These are phyloP conservation scores for Piliocolobus tephrosceles DNA, from an alignment of 2,113 vertebrate species.

Conservation along the genomic window DNA sequence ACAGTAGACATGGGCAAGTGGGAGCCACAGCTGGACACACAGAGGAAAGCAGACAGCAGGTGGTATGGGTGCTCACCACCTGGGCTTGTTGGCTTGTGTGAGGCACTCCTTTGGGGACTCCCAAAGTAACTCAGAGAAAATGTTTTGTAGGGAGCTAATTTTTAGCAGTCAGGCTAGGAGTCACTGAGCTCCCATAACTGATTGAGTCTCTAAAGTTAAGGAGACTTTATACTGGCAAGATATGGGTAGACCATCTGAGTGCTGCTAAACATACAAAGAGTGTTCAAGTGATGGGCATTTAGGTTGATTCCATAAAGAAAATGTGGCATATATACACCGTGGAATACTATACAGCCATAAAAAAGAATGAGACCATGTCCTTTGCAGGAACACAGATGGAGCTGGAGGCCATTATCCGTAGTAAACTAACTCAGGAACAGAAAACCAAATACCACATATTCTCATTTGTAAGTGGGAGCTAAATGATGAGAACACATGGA, in stretches of 20 bases:
- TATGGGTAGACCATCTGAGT: background rate
- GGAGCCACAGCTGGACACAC: background rate
- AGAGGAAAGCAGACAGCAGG: background rate
- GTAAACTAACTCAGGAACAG: too few relatives aligned
- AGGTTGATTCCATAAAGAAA: too few relatives aligned
- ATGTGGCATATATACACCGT: too few relatives aligned
- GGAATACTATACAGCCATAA: too few relatives aligned
- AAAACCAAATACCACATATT: too few relatives aligned
- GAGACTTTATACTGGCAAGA: background rate
- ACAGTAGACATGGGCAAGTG: background rate
- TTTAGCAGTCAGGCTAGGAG: background rate
- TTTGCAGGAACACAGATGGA: too few relatives aligned
- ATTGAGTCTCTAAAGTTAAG: background rate
- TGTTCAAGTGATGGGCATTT: too few relatives aligned
- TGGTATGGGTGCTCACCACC: accelerated
- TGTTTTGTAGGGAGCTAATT: background rate
- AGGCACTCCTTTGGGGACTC: background rate
- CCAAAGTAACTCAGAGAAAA: background rate
- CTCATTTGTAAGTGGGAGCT: too few relatives aligned
- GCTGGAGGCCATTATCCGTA: too few relatives aligned
- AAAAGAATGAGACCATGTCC: too few relatives aligned
- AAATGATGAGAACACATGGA: too few relatives aligned
- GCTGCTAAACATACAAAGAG: background rate
- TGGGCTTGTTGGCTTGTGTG: too few relatives aligned
- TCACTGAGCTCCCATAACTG: background rate